Conservation (phyloP, 2,888 invertebrate genomes). For the Pterostichus madidus region DNA sequence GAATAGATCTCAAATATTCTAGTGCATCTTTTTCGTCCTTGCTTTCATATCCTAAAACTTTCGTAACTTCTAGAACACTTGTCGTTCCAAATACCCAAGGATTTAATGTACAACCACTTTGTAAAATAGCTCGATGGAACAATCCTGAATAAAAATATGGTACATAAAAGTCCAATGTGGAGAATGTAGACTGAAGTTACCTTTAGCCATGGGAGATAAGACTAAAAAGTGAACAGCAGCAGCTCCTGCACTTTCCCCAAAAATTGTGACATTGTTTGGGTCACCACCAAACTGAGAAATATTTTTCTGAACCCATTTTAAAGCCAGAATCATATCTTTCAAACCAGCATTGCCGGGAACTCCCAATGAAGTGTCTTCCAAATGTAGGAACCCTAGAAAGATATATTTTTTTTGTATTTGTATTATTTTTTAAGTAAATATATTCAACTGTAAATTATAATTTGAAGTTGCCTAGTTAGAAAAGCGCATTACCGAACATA, state of each 20-base stretch:
- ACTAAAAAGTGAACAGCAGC: slow-evolving; percentile 78
- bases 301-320: slow-evolving; percentile 79
- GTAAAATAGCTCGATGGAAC: slow-evolving; percentile 73
- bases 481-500: too few species aligned
- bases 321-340: slow-evolving; percentile 79
- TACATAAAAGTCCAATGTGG: too few species aligned
- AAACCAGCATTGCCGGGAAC: slow-evolving; percentile 80
- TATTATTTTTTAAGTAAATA: too few species aligned
- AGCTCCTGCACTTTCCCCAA: slow-evolving; percentile 80
- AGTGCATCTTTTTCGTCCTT: slow-evolving; percentile 74
- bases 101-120: slow-evolving; percentile 73
- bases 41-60: slow-evolving; percentile 74
- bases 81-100: slow-evolving; percentile 72
- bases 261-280: slow-evolving; percentile 78
- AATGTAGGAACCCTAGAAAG: slow-evolving; percentile 77
- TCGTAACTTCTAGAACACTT: slow-evolving; percentile 73
- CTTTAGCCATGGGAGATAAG: slow-evolving; percentile 77
- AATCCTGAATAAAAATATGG: slow-evolving; percentile 69
- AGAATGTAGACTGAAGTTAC: slow-evolving; percentile 66
- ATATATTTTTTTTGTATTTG: neutral
- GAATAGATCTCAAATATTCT: slow-evolving; percentile 71
- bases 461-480: too few species aligned
- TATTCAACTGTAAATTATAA: too few species aligned
- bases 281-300: slow-evolving; percentile 79
- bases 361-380: slow-evolving; percentile 76